A percentile compares a stretch with the other conserved stretches of the same genome.
phyloP scores from a whole-genome alignment of 2,888 invertebrate species.

The Platycheirus albimanus region DNA sequence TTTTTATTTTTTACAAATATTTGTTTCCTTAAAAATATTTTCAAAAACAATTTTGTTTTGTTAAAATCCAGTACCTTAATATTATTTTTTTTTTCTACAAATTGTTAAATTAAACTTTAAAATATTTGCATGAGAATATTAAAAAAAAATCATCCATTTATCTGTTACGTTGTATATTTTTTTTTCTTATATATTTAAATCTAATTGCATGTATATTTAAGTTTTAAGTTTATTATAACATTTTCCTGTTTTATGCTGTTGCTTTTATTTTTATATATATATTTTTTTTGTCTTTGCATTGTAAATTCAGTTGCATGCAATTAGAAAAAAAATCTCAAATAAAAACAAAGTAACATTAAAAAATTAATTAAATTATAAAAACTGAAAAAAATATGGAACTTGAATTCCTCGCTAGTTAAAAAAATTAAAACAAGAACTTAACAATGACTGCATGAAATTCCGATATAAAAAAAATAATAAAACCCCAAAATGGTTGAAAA shows the following conservation, averaged over 20 bases:
- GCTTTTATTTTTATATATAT: conserved; percentile 10
- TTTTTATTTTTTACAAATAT: no score
- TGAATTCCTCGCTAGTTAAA: conserved; percentile 70
- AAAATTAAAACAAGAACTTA: conserved; percentile 26
- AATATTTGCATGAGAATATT: conserved; percentile 23
- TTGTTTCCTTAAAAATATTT: background rate
- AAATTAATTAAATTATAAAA: conserved; percentile 30
- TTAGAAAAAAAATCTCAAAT: conserved; percentile 15
- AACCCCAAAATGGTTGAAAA: conserved; percentile 13
- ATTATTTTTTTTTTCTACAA: background rate
- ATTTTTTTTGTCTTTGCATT: conserved; percentile 9
- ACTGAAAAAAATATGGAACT: conserved; percentile 58
- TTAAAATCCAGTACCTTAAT: conserved; percentile 1
- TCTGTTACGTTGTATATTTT: conserved; percentile 24
- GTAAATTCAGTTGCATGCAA: conserved; percentile 61
- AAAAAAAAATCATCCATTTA: conserved; percentile 1
- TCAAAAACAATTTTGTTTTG: conserved; percentile 7
- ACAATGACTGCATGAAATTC: conserved; percentile 41
- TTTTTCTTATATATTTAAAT: conserved; percentile 31
- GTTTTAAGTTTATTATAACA: conserved; percentile 48
- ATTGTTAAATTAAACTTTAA: background rate
- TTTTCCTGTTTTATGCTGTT: conserved; percentile 36
- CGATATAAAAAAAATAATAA: background rate
- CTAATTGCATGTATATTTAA: conserved; percentile 63
- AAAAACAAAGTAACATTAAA: conserved; percentile 16